Percentiles rank a stretch among this genome's conserved stretches.
phyloP scores from a whole-genome alignment of 1,140 invertebrate species.

The Leucophenga varia region DNA sequence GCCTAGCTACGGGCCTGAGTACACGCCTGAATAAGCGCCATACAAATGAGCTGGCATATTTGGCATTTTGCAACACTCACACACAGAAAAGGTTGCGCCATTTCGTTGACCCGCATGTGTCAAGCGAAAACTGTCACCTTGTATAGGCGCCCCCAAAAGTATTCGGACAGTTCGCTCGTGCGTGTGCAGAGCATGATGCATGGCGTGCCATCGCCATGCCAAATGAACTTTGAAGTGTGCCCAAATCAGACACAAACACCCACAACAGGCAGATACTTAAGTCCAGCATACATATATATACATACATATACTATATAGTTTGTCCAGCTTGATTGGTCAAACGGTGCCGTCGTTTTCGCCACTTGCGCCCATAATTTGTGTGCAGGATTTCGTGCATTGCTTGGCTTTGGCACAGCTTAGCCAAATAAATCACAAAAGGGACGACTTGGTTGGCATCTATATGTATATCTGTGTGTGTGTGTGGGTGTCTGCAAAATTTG shows the following conservation, averaged over 20 bases:
- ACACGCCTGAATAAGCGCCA: too few species aligned
- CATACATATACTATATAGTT: too few species aligned
- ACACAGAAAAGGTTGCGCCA: constrained; percentile 23
- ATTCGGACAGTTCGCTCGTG: constrained; percentile 34
- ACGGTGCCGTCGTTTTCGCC: too few species aligned
- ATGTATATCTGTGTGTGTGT: background rate
- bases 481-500: constrained; percentile 11
- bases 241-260: background rate
- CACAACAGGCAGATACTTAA: constrained; percentile 1
- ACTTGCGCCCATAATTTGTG: constrained; percentile 39
- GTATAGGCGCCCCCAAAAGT: too few species aligned
- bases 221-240: constrained; percentile 26
- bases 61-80: constrained; percentile 32
- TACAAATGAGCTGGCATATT: too few species aligned
- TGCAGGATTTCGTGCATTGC: constrained; percentile 35
- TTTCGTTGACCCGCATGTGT: constrained; percentile 35
- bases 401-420: constrained; percentile 43
- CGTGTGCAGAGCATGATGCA: constrained; percentile 8
- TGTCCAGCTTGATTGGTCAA: too few species aligned
- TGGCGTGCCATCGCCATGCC: constrained; percentile 11
- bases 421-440: constrained; percentile 46
- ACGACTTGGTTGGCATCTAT: too few species aligned
- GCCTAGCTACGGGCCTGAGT: too few species aligned
- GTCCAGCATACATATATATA: too few species aligned
- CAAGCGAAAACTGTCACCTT: constrained; percentile 37